phyloP scores from a whole-genome alignment of 2,797 vertebrate species.

The Pelobates cultripes region DNA sequence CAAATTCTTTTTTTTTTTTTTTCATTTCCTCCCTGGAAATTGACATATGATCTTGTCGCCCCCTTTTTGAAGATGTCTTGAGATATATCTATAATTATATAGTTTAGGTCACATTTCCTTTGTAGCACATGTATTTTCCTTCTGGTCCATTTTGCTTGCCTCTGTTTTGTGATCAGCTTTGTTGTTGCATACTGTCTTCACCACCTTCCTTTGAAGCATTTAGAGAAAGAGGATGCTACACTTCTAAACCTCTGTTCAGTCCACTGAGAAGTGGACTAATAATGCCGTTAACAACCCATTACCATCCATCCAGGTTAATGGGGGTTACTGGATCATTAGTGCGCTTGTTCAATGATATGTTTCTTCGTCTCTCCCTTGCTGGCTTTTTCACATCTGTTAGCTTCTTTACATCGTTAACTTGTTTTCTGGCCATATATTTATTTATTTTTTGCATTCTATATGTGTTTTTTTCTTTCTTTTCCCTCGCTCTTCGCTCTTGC shows the following conservation, averaged over 20 bases:
- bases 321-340: slow-evolving; percentile 39
- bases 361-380: slow-evolving; percentile 3
- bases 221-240: not conserved
- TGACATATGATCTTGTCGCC: not conserved
- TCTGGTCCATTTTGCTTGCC: not conserved
- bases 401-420: slow-evolving; percentile 7
- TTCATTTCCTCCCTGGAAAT: not conserved
- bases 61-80: too few species aligned
- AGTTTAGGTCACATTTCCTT: not conserved
- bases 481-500: too few species aligned
- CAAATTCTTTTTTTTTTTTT: not conserved
- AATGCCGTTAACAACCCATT: slow-evolving; percentile 32
- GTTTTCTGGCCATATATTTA: not conserved
- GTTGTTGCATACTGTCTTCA: not conserved
- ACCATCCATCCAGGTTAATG: slow-evolving; percentile 32
- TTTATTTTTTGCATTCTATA: not conserved
- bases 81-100: too few species aligned
- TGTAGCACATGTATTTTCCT: not conserved
- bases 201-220: not conserved
- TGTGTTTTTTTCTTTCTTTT: too few species aligned
- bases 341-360: slow-evolving; percentile 18
- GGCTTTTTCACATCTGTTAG: slow-evolving; percentile 26
- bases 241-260: slow-evolving; percentile 23
- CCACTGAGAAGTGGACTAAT: slow-evolving; percentile 21
- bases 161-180: not conserved